Evolutionary conservation across 2,113 vertebrate genomes (phyloP).

Genomic region (Urocolius indicus): DNA sequence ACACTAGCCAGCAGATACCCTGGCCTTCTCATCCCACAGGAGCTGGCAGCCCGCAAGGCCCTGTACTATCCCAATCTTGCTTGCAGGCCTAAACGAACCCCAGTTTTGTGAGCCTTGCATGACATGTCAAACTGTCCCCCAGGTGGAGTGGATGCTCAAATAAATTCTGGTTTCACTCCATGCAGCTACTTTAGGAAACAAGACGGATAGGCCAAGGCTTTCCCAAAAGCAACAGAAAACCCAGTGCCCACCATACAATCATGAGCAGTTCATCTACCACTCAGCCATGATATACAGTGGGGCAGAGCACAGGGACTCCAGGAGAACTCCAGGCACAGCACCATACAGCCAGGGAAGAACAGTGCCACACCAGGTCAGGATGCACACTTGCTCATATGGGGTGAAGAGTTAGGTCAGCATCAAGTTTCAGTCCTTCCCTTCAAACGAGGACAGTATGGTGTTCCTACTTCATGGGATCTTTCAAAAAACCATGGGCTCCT

Average conservation of each 20-base stretch:
- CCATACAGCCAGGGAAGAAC: background rate
- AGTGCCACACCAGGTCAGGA: background rate
- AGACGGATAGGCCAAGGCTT: background rate
- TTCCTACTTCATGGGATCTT: background rate
- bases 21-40: background rate
- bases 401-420: accelerated
- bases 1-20: background rate
- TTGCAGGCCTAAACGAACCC: background rate
- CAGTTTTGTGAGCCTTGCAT: background rate
- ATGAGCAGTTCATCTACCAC: accelerated
- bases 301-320: accelerated
- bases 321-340: background rate
- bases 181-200: background rate
- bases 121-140: background rate
- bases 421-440: background rate
- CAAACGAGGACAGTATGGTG: background rate
- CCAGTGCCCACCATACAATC: accelerated
- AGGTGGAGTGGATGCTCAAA: accelerated
- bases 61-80: background rate
- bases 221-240: background rate
- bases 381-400: accelerated
- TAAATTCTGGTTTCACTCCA: background rate
- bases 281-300: accelerated
- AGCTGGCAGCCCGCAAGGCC: background rate
- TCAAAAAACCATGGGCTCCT: background rate